Evolutionary conservation across 2,797 vertebrate species (phyloP).

Genomic region (Poeciliopsis paucimaculata): DNA sequence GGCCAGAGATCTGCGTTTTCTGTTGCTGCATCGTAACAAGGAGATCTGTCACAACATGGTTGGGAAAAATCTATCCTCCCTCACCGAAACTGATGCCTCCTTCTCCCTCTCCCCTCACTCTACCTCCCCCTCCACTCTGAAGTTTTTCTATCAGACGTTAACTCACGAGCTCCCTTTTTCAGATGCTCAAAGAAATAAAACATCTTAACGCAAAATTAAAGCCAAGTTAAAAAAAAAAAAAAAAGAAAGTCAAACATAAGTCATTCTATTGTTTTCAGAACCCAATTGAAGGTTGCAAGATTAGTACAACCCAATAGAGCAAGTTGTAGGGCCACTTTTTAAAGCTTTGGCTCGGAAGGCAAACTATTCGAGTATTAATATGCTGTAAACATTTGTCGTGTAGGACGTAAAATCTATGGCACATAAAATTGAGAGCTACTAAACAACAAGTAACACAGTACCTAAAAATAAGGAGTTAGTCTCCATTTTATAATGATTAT

Average conservation of each 20-base stretch:
- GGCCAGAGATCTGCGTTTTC: conserved; percentile 65
- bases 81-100: conserved; percentile 34
- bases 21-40: conserved; percentile 69
- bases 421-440: not conserved
- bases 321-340: too few species aligned
- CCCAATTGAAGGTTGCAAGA: not conserved
- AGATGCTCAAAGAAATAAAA: conserved; percentile 21
- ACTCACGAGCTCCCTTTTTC: conserved; percentile 36
- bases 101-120: not conserved
- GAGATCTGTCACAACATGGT: conserved; percentile 63
- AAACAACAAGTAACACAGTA: not conserved
- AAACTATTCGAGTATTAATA: not conserved
- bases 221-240: not conserved
- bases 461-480: not conserved
- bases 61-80: conserved; percentile 41
- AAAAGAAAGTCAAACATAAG: not conserved
- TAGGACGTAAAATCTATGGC: not conserved
- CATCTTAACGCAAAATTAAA: conserved; percentile 20
- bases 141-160: conserved; percentile 34
- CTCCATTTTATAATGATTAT: not conserved
- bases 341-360: not conserved
- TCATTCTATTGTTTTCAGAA: not conserved
- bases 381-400: not conserved
- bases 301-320: not conserved
- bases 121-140: conserved; percentile 12